Evolutionary conservation across 1,140 invertebrate genomes (phyloP).

Genomic region (Euura saliciscinereae): DNA sequence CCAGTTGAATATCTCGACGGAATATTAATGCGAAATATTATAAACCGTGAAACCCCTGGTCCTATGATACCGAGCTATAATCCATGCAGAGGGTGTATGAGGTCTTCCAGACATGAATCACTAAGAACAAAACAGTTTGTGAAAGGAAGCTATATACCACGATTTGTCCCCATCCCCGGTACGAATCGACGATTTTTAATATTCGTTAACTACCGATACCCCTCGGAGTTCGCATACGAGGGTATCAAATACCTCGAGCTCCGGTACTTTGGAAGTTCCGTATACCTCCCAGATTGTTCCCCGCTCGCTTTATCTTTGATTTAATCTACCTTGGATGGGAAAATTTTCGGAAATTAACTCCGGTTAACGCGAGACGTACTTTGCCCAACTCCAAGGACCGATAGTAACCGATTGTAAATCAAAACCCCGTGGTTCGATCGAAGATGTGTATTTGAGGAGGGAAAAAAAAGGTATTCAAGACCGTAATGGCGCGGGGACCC

Average conservation of each 20-base stretch:
- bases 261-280: no score
- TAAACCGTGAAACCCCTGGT: constrained; percentile 57
- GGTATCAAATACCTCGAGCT: no score
- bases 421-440: no score
- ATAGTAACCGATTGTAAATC: no score
- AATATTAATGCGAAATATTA: constrained; percentile 63
- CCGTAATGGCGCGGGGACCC: not conserved
- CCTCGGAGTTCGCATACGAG: no score
- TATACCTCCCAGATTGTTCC: no score
- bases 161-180: no score
- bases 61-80: constrained; percentile 52
- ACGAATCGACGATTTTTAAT: not conserved
- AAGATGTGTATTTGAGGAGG: no score
- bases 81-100: not conserved
- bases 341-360: not conserved
- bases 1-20: constrained; percentile 46
- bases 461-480: not conserved
- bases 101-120: not conserved
- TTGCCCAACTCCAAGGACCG: no score
- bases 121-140: not conserved
- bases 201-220: not conserved
- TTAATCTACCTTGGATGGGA: no score
- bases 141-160: not conserved
- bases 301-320: no score
- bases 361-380: not conserved